Base-by-base conservation (phyloP, 53 echinoderm and acorn worm genomes). In the Temnopleurus reevesii region DNA sequence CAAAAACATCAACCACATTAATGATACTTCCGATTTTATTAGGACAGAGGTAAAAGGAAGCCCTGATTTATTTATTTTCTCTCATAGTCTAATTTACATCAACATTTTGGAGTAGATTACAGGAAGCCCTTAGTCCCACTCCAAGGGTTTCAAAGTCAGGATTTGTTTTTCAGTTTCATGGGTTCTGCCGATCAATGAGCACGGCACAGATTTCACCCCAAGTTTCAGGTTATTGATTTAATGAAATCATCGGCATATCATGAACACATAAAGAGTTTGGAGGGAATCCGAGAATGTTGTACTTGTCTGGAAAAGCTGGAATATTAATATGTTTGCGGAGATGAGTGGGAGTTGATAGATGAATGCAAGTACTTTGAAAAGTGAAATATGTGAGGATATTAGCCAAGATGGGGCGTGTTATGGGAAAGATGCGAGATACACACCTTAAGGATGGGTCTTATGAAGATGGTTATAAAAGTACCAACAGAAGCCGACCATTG, bases 21-120 rank as follows among this genome's bases (percentile, higher is more conserved):
- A 83, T 83, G 83, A 83, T 36, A 83, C 59, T 58, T 58, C 83
- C 83, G 83, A 83, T 56, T 58, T 56, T 43, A 34, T 45, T 24
- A 15, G 28, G 2, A 58, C 0, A 31, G 21, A 51, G 83, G 18
- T 83, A 57, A 83, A 35, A 55, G 56, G 83, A 83, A 83, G 83
- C 83, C 83, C 45, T 83, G 45, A 57, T 83, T 83, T 83, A 83
- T 83, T 83, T 83, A 83, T 83, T 56, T 83, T 83, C 56, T 34
- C 83, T 58, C 57, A 63, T 58, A 23, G 56, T 57, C 83, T 83
- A 83, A 83, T 1, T 83, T 83, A 57, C 83, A 83, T 58, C 58
- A 83, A 83, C 83, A 53, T 83, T 58, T 82, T 30, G 43, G 23
- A 36, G 41, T 19, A 83, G 83, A 83, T 83, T 83, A 83, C 59